A percentile compares a stretch with the other conserved stretches of the same genome.
Evolutionary conservation across 2,113 vertebrate species (phyloP).

Genomic region (Chitala chitala): DNA sequence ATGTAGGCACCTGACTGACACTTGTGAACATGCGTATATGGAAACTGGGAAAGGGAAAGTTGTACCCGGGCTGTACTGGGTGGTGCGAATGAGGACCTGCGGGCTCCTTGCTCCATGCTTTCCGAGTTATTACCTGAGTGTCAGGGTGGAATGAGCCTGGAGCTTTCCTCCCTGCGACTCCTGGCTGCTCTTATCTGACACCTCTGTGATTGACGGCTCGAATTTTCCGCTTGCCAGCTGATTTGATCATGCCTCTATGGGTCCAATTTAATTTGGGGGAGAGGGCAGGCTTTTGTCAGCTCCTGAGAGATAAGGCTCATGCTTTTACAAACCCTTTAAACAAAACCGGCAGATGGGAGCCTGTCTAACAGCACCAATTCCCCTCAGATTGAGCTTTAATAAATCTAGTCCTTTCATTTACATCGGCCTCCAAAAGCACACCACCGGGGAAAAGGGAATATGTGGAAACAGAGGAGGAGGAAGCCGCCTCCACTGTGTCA

Average conservation of each 20-base stretch:
- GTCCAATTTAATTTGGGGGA: conserved; percentile 72
- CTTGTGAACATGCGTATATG: conserved; percentile 6
- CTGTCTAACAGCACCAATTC: conserved; percentile 61
- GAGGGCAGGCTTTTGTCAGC: conserved; percentile 69
- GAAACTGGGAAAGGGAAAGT: conserved; percentile 43
- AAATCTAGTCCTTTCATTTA: conserved; percentile 42
- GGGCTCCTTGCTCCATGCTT: conserved; percentile 42
- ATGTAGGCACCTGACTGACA: background rate
- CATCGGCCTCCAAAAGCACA: conserved; percentile 28
- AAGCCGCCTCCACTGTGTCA: conserved; percentile 1
- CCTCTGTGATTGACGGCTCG: conserved; percentile 62
- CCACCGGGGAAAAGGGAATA: conserved; percentile 5
- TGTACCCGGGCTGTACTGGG: background rate
- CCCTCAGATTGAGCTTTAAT: conserved; percentile 24
- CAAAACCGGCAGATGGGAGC: conserved; percentile 57
- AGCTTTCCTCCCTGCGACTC: conserved; percentile 58
- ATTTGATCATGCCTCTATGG: conserved; percentile 67
- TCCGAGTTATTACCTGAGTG: conserved; percentile 63
- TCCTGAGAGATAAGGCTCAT: conserved; percentile 63
- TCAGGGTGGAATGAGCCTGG: conserved; percentile 59
- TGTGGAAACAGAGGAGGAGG: conserved; percentile 14
- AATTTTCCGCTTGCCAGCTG: conserved; percentile 68
- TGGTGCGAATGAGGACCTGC: conserved; percentile 21
- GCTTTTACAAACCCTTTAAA: conserved; percentile 73
- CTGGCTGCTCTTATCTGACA: conserved; percentile 64